A percentile compares a stretch with the other conserved stretches of the same genome.
phyloP scores from a whole-genome alignment of 2,888 invertebrate genomes.

The Caenorhabditis sp. region DNA sequence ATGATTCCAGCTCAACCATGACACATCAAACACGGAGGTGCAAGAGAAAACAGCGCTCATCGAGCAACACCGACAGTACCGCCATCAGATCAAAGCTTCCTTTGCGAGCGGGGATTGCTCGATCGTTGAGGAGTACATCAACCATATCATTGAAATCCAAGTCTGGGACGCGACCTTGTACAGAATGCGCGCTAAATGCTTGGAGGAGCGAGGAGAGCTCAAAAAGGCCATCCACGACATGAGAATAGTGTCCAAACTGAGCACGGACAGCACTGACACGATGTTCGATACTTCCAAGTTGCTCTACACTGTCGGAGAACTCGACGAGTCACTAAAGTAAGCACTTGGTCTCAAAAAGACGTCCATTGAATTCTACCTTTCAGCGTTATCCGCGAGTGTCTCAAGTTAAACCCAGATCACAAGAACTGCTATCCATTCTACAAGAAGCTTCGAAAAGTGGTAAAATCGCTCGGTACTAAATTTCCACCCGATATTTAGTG shows the following conservation, averaged over 20 bases:
- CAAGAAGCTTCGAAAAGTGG: constrained; percentile 94
- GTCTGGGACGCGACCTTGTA: constrained; percentile 88
- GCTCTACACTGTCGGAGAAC: constrained; percentile 92
- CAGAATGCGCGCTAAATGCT: constrained; percentile 89
- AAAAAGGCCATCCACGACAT: constrained; percentile 81
- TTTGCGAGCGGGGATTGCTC: constrained; percentile 80
- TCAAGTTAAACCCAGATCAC: constrained; percentile 97
- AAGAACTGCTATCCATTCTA: constrained; percentile 95
- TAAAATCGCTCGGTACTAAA: constrained; percentile 79
- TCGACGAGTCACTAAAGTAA: constrained; percentile 89
- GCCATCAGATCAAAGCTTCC: constrained; percentile 52
- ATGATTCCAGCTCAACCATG: constrained; percentile 83
- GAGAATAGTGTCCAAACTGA: constrained; percentile 86
- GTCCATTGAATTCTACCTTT: constrained; percentile 51
- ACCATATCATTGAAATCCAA: constrained; percentile 81
- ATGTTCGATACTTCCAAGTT: constrained; percentile 88
- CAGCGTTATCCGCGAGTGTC: constrained; percentile 93
- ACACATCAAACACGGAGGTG: constrained; percentile 88
- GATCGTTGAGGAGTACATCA: constrained; percentile 84
- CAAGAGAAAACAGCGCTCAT: constrained; percentile 85
- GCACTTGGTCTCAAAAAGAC: constrained; percentile 52
- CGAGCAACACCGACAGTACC: constrained; percentile 82
- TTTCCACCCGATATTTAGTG: too few relatives aligned
- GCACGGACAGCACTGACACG: constrained; percentile 92
- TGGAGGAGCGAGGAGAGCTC: constrained; percentile 87